phyloP scores from a whole-genome alignment of 2,113 vertebrate species.

The Fulmarus glacialis region DNA sequence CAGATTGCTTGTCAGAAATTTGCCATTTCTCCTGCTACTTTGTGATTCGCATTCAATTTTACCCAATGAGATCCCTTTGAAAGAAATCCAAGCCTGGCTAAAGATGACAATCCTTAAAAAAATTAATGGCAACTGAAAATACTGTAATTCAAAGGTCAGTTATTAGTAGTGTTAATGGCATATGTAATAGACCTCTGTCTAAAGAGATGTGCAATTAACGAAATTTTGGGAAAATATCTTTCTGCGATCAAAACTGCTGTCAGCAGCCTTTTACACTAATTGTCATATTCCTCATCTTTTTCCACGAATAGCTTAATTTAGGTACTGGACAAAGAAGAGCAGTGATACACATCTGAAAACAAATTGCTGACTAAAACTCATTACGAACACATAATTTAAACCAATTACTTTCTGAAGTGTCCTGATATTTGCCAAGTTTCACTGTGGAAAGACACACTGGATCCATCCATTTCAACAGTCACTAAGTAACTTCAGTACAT shows the following conservation, averaged over 20 bases:
- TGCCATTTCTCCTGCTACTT: not conserved
- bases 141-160: not conserved
- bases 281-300: not conserved
- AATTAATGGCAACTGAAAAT: not conserved
- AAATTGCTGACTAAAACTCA: not conserved
- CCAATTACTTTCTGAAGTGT: not conserved
- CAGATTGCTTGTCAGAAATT: not conserved
- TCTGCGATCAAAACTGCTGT: not conserved
- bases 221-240: not conserved
- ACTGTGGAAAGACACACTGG: not conserved
- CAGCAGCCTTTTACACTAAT: not conserved
- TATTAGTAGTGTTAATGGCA: not conserved
- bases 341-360: not conserved
- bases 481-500: not conserved
- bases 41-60: not conserved
- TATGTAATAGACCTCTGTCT: not conserved
- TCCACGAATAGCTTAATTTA: not conserved
- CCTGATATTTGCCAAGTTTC: not conserved
- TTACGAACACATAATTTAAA: not conserved
- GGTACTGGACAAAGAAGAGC: not conserved
- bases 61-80: not conserved
- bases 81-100: not conserved
- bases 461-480: not conserved
- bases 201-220: not conserved
- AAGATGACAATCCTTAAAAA: not conserved